phyloP scores from a whole-genome alignment of 2,797 vertebrate species.

The Thripadectes ignobilis region DNA sequence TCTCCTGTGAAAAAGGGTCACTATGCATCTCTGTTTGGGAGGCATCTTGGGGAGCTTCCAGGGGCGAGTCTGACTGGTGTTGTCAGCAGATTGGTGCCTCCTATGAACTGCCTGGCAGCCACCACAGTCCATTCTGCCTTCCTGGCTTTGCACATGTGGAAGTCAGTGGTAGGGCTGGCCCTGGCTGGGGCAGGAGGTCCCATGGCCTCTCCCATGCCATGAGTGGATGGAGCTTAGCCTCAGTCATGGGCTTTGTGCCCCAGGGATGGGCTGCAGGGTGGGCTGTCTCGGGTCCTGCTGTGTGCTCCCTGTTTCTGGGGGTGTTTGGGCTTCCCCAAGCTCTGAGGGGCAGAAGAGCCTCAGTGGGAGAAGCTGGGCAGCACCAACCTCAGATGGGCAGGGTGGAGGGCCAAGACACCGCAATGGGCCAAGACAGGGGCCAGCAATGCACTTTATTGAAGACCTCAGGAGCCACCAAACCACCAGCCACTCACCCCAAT shows the following conservation, averaged over 20 bases:
- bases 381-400: accelerated
- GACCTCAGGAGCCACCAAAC: neutral
- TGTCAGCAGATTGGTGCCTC: neutral
- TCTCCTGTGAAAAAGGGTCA: neutral
- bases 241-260: accelerated
- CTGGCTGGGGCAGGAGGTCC: neutral
- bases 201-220: accelerated
- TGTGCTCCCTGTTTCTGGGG: neutral
- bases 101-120: neutral
- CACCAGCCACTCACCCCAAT: accelerated
- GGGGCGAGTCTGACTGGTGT: accelerated
- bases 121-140: neutral
- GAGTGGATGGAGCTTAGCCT: accelerated
- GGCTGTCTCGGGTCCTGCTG: accelerated
- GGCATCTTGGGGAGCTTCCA: neutral
- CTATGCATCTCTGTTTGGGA: neutral
- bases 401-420: accelerated
- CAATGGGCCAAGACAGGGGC: neutral
- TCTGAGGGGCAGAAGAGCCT: neutral
- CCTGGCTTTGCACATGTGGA: neutral
- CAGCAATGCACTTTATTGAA: conserved; percentile 28
- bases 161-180: neutral
- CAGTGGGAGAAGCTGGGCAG: neutral
- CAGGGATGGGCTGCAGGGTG: neutral
- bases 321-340: accelerated